phyloP scores from a whole-genome alignment of 53 echinoderm and acorn worm species.

The Hippasteria phrygiana region DNA sequence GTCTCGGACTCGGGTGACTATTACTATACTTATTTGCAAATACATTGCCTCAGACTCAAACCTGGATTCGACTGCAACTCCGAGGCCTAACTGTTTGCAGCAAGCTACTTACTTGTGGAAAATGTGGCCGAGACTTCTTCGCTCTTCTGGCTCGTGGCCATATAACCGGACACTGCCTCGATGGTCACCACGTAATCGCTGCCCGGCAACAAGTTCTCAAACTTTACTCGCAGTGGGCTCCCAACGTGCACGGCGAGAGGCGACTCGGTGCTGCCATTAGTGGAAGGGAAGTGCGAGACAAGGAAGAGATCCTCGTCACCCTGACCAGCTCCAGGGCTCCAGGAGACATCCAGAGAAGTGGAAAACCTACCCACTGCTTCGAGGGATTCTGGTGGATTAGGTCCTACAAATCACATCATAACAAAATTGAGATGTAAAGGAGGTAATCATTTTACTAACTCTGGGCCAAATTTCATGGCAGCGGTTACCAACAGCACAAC shows the following conservation, averaged over 20 bases:
- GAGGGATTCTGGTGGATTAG: constrained; percentile 23
- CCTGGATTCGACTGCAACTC: too few relatives aligned
- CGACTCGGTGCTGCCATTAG: neutral
- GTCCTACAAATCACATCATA: constrained; percentile 20
- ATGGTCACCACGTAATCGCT: constrained; percentile 58
- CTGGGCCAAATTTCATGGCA: too few relatives aligned
- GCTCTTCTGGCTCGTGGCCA: neutral
- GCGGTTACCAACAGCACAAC: too few relatives aligned
- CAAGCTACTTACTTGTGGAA: constrained; percentile 16
- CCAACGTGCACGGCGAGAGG: neutral
- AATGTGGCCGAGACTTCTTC: constrained; percentile 16
- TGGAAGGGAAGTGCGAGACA: constrained; percentile 37
- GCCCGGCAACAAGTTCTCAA: constrained; percentile 39
- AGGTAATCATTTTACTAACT: too few relatives aligned
- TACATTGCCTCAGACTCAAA: neutral
- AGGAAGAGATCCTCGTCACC: constrained; percentile 28
- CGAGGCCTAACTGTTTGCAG: neutral
- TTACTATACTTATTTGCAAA: too few relatives aligned
- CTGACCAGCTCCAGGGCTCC: neutral
- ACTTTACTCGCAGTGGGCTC: constrained; percentile 21
- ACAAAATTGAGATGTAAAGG: neutral
- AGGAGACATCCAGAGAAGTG: constrained; percentile 27
- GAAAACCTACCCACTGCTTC: neutral
- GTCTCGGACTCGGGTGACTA: too few relatives aligned
- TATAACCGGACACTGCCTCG: neutral